Percentiles rank a stretch among this genome's conserved stretches.
phyloP scores from a whole-genome alignment of 2,888 invertebrate genomes.

The Chalcosyrphus nemorum region DNA sequence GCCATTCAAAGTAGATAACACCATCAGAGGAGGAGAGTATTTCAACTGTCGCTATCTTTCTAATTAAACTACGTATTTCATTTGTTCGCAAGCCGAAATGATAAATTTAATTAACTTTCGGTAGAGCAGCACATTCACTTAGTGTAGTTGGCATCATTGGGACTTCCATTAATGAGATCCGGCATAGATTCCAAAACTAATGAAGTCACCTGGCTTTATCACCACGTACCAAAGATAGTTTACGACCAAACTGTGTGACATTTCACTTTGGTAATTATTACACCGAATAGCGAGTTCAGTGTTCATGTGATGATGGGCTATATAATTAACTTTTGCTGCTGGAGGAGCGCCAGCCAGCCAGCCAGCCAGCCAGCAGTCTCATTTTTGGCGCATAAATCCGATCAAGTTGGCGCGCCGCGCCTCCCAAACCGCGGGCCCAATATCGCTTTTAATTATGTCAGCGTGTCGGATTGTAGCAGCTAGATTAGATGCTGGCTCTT shows the following conservation, averaged over 20 bases:
- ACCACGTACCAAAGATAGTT: conserved; percentile 41
- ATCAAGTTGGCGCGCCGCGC: conserved; percentile 21
- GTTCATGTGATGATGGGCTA: conserved; percentile 50
- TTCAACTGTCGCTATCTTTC: not conserved
- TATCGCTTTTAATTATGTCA: conserved; percentile 59
- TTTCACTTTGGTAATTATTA: conserved; percentile 52
- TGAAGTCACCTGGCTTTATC: conserved; percentile 53
- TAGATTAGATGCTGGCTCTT: too few relatives aligned
- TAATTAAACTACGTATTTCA: conserved; percentile 38
- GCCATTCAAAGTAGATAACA: not conserved
- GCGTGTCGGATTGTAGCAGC: conserved; percentile 14
- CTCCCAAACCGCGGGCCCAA: conserved; percentile 36
- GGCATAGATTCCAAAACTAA: conserved; percentile 57
- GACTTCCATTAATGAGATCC: conserved; percentile 55
- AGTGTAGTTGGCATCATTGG: conserved; percentile 27
- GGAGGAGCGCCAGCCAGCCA: too few relatives aligned
- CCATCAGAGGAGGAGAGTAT: not conserved
- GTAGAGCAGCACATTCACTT: not conserved
- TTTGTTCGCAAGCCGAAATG: conserved; percentile 21
- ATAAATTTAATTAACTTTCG: conserved; percentile 63
- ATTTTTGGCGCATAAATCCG: conserved; percentile 28
- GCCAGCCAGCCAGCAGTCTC: too few relatives aligned
- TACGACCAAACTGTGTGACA: conserved; percentile 55
- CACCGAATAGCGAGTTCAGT: conserved; percentile 55
- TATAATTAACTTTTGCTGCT: conserved; percentile 65